Conservation (phyloP, 2,888 invertebrate species). For the Xanthia icteritia region DNA sequence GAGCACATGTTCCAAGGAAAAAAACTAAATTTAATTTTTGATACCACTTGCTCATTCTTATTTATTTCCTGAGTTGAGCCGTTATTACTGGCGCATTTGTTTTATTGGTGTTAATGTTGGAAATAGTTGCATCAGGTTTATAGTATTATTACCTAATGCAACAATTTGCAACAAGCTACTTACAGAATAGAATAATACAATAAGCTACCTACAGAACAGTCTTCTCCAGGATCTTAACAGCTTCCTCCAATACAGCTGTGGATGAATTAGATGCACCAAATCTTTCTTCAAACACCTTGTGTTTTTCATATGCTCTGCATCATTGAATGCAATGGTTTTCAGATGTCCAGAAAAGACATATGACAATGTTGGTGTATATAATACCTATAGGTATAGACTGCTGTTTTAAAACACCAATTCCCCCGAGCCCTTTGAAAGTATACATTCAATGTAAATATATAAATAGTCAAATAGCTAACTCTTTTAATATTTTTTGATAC, state of each 20-base stretch:
- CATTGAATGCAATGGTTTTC: constrained; percentile 76
- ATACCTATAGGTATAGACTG: not conserved
- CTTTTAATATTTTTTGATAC: no score
- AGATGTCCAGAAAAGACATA: constrained; percentile 71
- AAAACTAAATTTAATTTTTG: constrained; percentile 58
- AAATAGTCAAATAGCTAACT: no score
- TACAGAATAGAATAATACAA: constrained; percentile 37
- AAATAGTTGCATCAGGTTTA: no score
- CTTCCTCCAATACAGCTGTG: constrained; percentile 63
- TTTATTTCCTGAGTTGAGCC: no score
- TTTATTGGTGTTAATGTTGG: no score
- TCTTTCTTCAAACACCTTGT: constrained; percentile 67
- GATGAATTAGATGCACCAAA: constrained; percentile 70
- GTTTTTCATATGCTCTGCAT: constrained; percentile 74
- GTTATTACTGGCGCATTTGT: no score
- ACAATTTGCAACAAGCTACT: constrained; percentile 36
- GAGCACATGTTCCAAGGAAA: constrained; percentile 49
- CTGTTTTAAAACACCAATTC: constrained; percentile 73
- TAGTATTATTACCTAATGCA: no score
- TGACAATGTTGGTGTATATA: no score
- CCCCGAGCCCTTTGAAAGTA: constrained; percentile 72
- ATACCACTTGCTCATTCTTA: not conserved
- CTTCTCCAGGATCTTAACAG: constrained; percentile 44
- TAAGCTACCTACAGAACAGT: constrained; percentile 56
- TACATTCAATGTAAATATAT: constrained; percentile 66